phyloP scores from a whole-genome alignment of 2,888 invertebrate genomes.

The Dasysyrphus tricinctus region DNA sequence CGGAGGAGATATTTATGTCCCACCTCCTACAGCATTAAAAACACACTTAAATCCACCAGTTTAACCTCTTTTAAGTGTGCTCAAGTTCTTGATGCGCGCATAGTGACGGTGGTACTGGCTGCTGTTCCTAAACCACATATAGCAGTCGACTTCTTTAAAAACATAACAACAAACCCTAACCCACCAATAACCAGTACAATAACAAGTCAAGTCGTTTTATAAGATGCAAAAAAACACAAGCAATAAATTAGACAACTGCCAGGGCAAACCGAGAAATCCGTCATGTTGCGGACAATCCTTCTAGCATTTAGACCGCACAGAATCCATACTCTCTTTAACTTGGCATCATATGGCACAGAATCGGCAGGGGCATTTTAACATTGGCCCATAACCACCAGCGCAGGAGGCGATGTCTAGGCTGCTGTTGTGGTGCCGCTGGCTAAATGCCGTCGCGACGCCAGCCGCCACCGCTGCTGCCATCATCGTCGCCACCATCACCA shows the following conservation, averaged over 20 bases:
- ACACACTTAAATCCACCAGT: constrained; percentile 50
- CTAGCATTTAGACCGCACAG: constrained; percentile 69
- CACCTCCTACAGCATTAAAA: constrained; percentile 56
- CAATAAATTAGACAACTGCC: constrained; percentile 71
- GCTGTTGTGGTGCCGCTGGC: constrained; percentile 58
- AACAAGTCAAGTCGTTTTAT: constrained; percentile 61
- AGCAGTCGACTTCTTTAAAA: constrained; percentile 18
- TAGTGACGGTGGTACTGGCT: constrained; percentile 1
- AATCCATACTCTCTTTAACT: constrained; percentile 41
- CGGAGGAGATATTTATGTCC: constrained; percentile 30
- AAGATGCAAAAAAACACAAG: constrained; percentile 63
- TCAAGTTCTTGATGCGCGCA: constrained; percentile 24
- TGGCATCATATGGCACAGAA: constrained; percentile 47
- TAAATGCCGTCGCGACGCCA: constrained; percentile 27
- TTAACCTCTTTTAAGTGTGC: constrained; percentile 46
- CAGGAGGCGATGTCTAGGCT: constrained; percentile 53
- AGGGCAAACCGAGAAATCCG: constrained; percentile 71
- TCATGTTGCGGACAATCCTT: constrained; percentile 68
- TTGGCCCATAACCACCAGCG: constrained; percentile 17
- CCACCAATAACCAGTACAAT: constrained; percentile 43
- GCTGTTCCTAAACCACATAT: constrained; percentile 46
- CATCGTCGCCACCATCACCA: constrained; percentile 25
- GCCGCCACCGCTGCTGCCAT: constrained; percentile 7
- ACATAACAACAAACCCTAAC: constrained; percentile 17
- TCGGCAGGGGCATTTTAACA: constrained; percentile 31